Percentiles rank a stretch among this genome's conserved stretches.
These are phyloP conservation scores for Chelon labrosus DNA, from an alignment of 2,797 vertebrate genomes.

Conservation along the genomic window DNA sequence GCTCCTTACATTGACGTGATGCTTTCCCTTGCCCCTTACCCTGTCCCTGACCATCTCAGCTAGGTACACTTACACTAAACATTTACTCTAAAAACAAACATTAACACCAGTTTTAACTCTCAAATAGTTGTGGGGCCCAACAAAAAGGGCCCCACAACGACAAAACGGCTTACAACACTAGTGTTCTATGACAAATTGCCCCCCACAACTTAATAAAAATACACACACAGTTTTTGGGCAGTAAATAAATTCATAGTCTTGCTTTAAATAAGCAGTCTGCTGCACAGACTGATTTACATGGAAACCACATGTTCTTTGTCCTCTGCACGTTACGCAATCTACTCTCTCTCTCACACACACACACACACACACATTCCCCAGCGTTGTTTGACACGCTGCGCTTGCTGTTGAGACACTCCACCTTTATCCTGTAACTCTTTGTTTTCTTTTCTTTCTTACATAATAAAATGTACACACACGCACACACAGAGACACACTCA, in stretches of 20 bases:
- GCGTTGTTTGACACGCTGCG: conserved; percentile 38
- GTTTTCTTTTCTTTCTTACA: conserved; percentile 54
- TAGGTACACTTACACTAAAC: too few species aligned
- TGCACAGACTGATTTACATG: conserved; percentile 51
- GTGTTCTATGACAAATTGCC: too few species aligned
- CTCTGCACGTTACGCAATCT: conserved; percentile 60
- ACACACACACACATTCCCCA: conserved; percentile 5
- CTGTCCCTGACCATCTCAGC: too few species aligned
- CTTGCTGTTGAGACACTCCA: conserved; percentile 15
- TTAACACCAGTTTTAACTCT: too few species aligned
- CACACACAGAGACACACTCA: conserved; percentile 21
- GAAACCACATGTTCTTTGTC: conserved; percentile 67
- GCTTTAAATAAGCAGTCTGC: conserved; percentile 28
- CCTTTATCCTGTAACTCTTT: conserved; percentile 28
- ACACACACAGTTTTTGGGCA: neutral
- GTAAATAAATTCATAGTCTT: conserved; percentile 9
- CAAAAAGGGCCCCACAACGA: too few species aligned
- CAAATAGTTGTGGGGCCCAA: too few species aligned
- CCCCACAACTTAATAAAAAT: neutral
- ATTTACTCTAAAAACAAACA: too few species aligned
- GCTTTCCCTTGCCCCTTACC: too few species aligned
- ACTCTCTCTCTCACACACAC: neutral
- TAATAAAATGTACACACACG: conserved; percentile 42
- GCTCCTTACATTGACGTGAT: too few species aligned
- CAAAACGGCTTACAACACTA: too few species aligned